Percentiles rank a stretch among this genome's conserved stretches.
phyloP scores from a whole-genome alignment of 2,888 invertebrate species.

The Mayetiola destructor region DNA sequence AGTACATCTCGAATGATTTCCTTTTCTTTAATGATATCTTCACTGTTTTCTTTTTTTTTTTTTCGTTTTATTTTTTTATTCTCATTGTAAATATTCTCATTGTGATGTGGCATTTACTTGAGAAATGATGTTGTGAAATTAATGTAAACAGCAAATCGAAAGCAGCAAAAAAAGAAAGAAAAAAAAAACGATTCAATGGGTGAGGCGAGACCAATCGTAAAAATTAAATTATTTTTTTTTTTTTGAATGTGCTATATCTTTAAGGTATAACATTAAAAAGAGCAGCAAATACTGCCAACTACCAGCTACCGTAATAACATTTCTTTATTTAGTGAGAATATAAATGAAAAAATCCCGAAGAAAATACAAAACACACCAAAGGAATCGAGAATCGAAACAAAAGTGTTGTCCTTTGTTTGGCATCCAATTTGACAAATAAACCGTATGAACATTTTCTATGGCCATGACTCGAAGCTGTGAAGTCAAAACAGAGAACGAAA shows the following conservation, averaged over 20 bases:
- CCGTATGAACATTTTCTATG: neutral
- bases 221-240: constrained; percentile 4
- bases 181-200: neutral
- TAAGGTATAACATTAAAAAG: neutral
- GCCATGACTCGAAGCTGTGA: neutral
- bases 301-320: neutral
- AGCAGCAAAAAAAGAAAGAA: neutral
- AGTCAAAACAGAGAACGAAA: neutral
- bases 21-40: neutral
- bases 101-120: neutral
- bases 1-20: neutral
- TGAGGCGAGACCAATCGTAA: constrained; percentile 8
- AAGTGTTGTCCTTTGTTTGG: neutral
- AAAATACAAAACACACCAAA: neutral
- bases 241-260: constrained; percentile 6
- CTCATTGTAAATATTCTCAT: neutral
- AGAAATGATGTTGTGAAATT: too few relatives aligned
- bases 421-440: neutral
- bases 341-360: constrained; percentile 6
- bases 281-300: too few relatives aligned
- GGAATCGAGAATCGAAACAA: neutral
- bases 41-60: neutral
- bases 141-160: neutral
- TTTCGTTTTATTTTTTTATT: neutral
- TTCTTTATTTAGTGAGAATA: constrained; percentile 1